Evolutionary conservation across 1,140 invertebrate genomes (phyloP), one percentile per base, ranked within the genome.

Genomic region (Medauroidea extradentata): DNA sequence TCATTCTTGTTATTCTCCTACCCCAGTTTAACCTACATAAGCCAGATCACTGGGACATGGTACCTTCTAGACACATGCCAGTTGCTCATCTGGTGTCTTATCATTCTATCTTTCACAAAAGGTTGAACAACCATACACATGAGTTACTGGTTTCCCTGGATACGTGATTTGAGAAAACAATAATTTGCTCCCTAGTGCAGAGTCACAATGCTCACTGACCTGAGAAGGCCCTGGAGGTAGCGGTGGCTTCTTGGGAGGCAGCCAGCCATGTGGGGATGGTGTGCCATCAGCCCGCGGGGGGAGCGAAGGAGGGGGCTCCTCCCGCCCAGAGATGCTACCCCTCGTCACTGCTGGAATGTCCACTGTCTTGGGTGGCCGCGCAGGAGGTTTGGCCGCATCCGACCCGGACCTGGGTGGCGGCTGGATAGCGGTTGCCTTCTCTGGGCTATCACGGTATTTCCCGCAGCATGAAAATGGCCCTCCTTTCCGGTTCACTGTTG

Each of bases 221-320:
- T 79, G 68, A 61, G 80, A 81, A 21, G 85, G 82, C 46, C 85
- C 81, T 8, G 85, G 85, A 59, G 87, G 86, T 61, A 88, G 69
- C 13, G 85, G 86, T 41, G 85, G 86, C 72, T 87, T 88, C 69
- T 84, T 83, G 25, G 83, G 82, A 14, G 83, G 81, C 65, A 84
- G 57, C 52, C 52, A 54, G 23, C 34, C 18, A 23, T 54, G 27
- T n/a, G 27, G 1, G 52, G 27, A n/a, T 18, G 38, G 21, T 7
- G 24, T 21, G 61, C 65, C 78, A 70, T 67, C 67, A 59, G 63
- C 67, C 49, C 83, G 67, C 49, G 79, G 85, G 23, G 78, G 81
- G 1, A 85, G 81, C 38, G 81, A 82, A n/a, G 80, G 75, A 9
- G 79, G 72, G 2, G 67, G 53, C 16, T n/a, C n/a, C 48, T 50